Evolutionary conservation across 2,888 invertebrate genomes (phyloP), one percentile per base, ranked within the genome.

Genomic region (Microctonus aethiopoides): DNA sequence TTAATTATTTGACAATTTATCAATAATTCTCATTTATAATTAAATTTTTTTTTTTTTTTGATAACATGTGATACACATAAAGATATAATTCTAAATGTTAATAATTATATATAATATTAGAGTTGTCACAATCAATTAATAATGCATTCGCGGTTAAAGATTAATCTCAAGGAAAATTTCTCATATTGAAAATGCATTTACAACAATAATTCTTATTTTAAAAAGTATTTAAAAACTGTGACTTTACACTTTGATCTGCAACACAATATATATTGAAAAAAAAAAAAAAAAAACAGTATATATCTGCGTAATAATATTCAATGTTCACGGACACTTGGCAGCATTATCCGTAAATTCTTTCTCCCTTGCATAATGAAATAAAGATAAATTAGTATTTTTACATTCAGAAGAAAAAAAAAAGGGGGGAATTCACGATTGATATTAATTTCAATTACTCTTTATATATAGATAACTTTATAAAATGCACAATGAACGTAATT

Each of bases 31-130:
- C n/a, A 13, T 57, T 57, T 57, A 34, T 57, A 57, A 57, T 57
- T 16, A 57, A 57, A 57, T n/a, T n/a, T n/a, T n/a, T n/a, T n/a
- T n/a, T n/a, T n/a, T 46, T 46, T 16, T 29, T 26, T 34, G 20
- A 29, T 57, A 57, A 57, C 57, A 57, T 34, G 46, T 46, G 46
- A 29, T 34, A 10, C 57, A 57, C n/a, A 57, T 57, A 57, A 29
- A 24, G 26, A 24, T 34, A 9, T 56, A 29, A 29, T 10, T 20
- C 5, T 10, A 34, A 57, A 57, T 57, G n/a, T 34, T 5, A 26
- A 57, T 29, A 34, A 32, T 57, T 56, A 29, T 20, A n/a, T n/a
- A n/a, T n/a, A n/a, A 54, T 54, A 22, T 26, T 13, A 26, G 34
- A 6, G 32, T 29, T 57, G 9, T 34, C 2, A 34, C 57, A 57